Base-by-base conservation (phyloP, 2,797 vertebrate species). In the Helarctos malayanus region DNA sequence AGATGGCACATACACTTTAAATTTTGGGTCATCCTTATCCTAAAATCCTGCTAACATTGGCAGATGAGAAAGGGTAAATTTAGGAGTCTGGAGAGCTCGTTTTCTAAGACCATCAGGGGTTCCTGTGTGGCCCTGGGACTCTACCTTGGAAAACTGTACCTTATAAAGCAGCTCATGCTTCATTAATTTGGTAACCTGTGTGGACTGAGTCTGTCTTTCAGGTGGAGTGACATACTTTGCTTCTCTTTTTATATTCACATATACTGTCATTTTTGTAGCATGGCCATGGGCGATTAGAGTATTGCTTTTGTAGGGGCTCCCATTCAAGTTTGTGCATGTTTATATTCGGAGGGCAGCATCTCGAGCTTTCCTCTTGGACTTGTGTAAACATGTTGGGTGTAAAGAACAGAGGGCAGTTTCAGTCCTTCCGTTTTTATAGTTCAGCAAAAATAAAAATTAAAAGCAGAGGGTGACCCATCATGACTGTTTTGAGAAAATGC, bases 361-460 rank as follows among this genome's bases (percentile, higher is more conserved):
- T 32, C 54, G 91, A 18, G 12, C 93, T 93, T 54, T 96, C 85
- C 59, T 69, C 35, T 47, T 75, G 95, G 68, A 23, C 80, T 1
- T 0, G 29, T 92, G 35, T 85, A 85, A 49, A 63, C 73, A 18
- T 78, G 54, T 76, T 68, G 80, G 47, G 54, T 12, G 7, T 88
- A 57, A 81, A 86, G 83, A 54, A 80, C 63, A 91, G 92, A 90
- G 79, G 54, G 16, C 38, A 59, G 7, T 89, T 54, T 81, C 92
- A 18, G 0, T 97, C 32, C 38, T 92, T 91, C 79, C 47, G 38
- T 2, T 1, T 29, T 94, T 52, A 71, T 57, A 93, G 97, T 98
- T 95, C 3, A 90, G 93, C 91, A 97, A 90, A 96, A 79, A 79
- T 89, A n/a, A 73, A 98, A 97, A 85, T 82, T 68, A 52, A 94